These are phyloP conservation scores for Aphelenchoides avenae DNA, from an alignment of 1,140 invertebrate species.

Conservation along the genomic window DNA sequence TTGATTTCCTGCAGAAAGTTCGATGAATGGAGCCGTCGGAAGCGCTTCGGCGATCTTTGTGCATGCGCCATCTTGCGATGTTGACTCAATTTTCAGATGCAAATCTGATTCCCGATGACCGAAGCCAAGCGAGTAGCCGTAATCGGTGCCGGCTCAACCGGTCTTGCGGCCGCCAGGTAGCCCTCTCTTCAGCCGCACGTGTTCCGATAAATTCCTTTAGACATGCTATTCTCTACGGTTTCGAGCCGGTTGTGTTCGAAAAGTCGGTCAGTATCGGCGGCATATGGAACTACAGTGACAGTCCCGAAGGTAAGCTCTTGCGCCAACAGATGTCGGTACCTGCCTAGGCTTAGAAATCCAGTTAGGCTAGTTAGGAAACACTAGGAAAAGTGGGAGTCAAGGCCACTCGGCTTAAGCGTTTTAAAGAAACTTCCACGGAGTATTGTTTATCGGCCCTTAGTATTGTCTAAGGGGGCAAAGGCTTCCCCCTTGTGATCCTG, in stretches of 20 bases:
- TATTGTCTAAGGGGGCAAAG: too few relatives aligned
- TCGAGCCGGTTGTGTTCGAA: constrained; percentile 60
- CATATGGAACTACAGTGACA: constrained; percentile 56
- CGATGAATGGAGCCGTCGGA: too few relatives aligned
- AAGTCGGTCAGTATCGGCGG: constrained; percentile 59
- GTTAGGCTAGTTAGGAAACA: too few relatives aligned
- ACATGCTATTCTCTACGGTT: constrained; percentile 49
- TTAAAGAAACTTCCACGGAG: background rate
- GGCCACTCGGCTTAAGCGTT: background rate
- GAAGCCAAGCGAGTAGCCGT: constrained; percentile 48
- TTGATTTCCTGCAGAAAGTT: too few relatives aligned
- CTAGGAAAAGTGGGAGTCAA: constrained; percentile 14
- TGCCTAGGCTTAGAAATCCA: too few relatives aligned
- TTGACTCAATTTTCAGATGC: too few relatives aligned
- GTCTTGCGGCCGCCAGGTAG: constrained; percentile 57
- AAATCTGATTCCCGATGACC: too few relatives aligned
- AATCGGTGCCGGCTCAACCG: constrained; percentile 63
- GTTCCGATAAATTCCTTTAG: constrained; percentile 15
- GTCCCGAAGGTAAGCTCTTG: background rate
- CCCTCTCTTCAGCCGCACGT: constrained; percentile 28
- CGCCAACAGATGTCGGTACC: too few relatives aligned
- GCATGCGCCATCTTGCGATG: too few relatives aligned
- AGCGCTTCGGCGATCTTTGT: too few relatives aligned
- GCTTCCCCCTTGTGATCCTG: too few relatives aligned
- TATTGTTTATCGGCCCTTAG: background rate